Conservation (phyloP, 1,140 invertebrate genomes). For the Elymnias hypermnestra region DNA sequence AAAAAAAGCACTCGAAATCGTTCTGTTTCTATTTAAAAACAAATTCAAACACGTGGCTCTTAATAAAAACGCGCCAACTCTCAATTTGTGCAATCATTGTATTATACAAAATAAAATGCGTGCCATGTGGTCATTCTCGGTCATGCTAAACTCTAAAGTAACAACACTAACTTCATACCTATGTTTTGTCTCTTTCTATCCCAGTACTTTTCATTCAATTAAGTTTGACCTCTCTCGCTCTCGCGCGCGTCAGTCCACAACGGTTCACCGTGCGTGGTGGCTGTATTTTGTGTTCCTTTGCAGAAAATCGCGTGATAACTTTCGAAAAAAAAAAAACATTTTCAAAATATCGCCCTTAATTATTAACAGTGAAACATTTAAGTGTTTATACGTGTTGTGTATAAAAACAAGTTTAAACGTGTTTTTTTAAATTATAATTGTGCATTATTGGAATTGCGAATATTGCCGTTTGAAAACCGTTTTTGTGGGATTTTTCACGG, state of each 20-base stretch:
- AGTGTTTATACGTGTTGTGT: conserved; percentile 42
- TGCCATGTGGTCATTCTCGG: conserved; percentile 64
- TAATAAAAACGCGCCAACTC: conserved; percentile 58
- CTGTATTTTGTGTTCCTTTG: conserved; percentile 22
- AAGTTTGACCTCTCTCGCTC: conserved; percentile 44
- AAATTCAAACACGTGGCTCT: conserved; percentile 45
- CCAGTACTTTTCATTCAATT: conserved; percentile 24
- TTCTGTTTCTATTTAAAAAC: conserved; percentile 22
- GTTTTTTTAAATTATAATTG: conserved; percentile 30
- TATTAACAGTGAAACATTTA: conserved; percentile 35
- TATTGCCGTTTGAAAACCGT: conserved; percentile 29
- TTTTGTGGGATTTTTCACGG: conserved; percentile 45
- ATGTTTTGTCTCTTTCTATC: conserved; percentile 33
- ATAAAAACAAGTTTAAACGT: conserved; percentile 31
- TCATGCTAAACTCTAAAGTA: too few species aligned
- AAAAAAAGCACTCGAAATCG: conserved; percentile 25
- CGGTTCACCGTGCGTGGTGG: conserved; percentile 15
- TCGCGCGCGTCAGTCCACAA: conserved; percentile 38
- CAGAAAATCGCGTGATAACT: conserved; percentile 47
- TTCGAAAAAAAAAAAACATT: conserved; percentile 50
- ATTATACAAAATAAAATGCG: conserved; percentile 51
- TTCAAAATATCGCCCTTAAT: conserved; percentile 44
- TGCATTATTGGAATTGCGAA: conserved; percentile 56
- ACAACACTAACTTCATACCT: conserved; percentile 46
- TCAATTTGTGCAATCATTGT: conserved; percentile 53